A percentile compares a stretch with the other conserved stretches of the same genome.
phyloP scores from a whole-genome alignment of 2,888 invertebrate species.

The Corbicula japonica region DNA sequence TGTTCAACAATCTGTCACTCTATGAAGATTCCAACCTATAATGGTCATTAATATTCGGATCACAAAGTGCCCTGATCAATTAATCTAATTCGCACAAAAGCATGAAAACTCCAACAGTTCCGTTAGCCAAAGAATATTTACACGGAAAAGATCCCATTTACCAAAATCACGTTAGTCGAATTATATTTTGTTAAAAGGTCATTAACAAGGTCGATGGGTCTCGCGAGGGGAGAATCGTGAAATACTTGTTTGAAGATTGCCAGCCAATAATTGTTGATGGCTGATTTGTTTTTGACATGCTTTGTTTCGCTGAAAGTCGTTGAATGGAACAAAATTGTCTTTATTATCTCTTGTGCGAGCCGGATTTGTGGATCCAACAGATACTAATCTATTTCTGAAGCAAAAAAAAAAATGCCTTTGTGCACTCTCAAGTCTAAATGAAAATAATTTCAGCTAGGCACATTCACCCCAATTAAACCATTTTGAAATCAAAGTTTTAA shows the following conservation, averaged over 20 bases:
- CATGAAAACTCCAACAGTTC: slow-evolving; percentile 52
- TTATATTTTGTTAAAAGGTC: slow-evolving; percentile 52
- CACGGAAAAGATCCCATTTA: slow-evolving; percentile 46
- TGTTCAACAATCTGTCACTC: slow-evolving; percentile 38
- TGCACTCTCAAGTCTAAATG: no score
- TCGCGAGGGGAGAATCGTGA: slow-evolving; percentile 2
- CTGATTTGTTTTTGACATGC: slow-evolving; percentile 22
- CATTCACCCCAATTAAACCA: no score
- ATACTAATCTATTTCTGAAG: no score
- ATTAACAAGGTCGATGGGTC: slow-evolving; percentile 35
- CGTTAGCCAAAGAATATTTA: slow-evolving; percentile 54
- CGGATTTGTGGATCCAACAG: no score
- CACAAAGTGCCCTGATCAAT: slow-evolving; percentile 58
- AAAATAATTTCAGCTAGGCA: no score
- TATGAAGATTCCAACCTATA: slow-evolving; percentile 26
- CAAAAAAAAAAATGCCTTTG: no score
- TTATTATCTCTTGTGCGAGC: no score
- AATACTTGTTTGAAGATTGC: slow-evolving; percentile 39
- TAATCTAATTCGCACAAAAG: slow-evolving; percentile 63
- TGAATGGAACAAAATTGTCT: no score
- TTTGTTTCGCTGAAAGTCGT: no score
- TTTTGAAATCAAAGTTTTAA: no score
- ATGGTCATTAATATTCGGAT: slow-evolving; percentile 60
- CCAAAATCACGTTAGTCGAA: slow-evolving; percentile 38
- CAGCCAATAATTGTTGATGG: slow-evolving; percentile 32